Percentiles rank a stretch among this genome's conserved stretches.
These are phyloP conservation scores for Sinocyclocheilus rhinocerous DNA, from an alignment of 2,113 vertebrate species.

Conservation along the genomic window DNA sequence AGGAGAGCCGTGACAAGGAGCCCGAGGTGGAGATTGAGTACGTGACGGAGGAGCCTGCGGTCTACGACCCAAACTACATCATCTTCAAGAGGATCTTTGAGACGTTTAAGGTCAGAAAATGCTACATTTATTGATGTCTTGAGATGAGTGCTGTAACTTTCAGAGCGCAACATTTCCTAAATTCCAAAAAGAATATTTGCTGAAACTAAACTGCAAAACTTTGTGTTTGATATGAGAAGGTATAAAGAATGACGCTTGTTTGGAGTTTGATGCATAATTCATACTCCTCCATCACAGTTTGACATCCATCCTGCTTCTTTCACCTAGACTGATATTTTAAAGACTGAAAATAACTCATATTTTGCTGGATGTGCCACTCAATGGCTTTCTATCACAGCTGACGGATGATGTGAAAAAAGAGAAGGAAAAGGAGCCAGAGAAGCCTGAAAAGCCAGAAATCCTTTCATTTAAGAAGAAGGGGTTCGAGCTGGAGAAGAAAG, in stretches of 20 bases:
- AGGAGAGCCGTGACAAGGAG: slow-evolving; percentile 62
- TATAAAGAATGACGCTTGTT: neutral
- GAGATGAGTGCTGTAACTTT: neutral
- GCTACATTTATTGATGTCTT: neutral
- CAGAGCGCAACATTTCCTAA: neutral
- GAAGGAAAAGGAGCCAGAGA: slow-evolving; percentile 91
- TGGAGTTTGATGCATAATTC: neutral
- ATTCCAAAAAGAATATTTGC: neutral
- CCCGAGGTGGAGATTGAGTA: slow-evolving; percentile 89
- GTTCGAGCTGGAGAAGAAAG: slow-evolving; percentile 84
- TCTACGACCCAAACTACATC: slow-evolving; percentile 90
- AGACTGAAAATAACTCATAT: neutral
- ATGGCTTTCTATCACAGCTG: slow-evolving; percentile 70
- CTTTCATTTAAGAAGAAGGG: slow-evolving; percentile 82
- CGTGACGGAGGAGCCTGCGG: slow-evolving; percentile 86
- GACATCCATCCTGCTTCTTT: neutral
- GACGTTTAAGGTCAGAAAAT: slow-evolving; percentile 84
- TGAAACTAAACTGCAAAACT: neutral
- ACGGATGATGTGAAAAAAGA: slow-evolving; percentile 92
- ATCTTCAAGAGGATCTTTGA: slow-evolving; percentile 94
- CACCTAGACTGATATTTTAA: neutral
- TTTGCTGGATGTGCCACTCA: neutral
- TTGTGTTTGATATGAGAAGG: neutral
- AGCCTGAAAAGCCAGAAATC: slow-evolving; percentile 80
- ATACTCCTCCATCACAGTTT: neutral